Conservation (phyloP, 2,888 invertebrate genomes). For the Apomyelois bistriatella region DNA sequence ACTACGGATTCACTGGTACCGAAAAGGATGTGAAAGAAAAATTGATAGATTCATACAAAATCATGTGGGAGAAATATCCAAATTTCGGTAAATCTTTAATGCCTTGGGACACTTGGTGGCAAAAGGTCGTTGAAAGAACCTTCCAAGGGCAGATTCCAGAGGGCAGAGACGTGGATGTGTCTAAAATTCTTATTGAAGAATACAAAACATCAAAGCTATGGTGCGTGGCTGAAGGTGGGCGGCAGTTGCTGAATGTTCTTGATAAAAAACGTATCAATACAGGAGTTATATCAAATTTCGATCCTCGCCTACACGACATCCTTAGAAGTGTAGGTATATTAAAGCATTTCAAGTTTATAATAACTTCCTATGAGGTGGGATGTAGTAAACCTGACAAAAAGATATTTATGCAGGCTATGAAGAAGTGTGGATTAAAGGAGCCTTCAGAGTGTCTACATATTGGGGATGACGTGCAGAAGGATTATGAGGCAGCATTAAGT, state of each 20-base stretch:
- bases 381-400: slow-evolving; percentile 86
- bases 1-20: slow-evolving; percentile 84
- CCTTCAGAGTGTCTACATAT: slow-evolving; percentile 88
- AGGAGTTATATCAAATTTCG: slow-evolving; percentile 94
- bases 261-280: slow-evolving; percentile 66
- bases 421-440: slow-evolving; percentile 59
- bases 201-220: slow-evolving; percentile 88
- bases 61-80: slow-evolving; percentile 85
- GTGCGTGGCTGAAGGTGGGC: slow-evolving; percentile 82
- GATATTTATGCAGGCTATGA: slow-evolving; percentile 85
- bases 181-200: slow-evolving; percentile 82
- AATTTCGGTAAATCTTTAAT: slow-evolving; percentile 88
- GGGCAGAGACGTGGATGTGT: slow-evolving; percentile 54
- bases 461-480: slow-evolving; percentile 87
- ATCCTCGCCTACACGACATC: slow-evolving; percentile 86
- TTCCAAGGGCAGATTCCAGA: slow-evolving; percentile 76
- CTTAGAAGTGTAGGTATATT: slow-evolving; percentile 83
- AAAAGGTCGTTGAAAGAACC: slow-evolving; percentile 81
- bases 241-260: slow-evolving; percentile 82
- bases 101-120: slow-evolving; percentile 92
- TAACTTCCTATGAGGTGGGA: slow-evolving; percentile 88
- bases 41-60: slow-evolving; percentile 83
- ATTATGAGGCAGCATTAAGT: slow-evolving; percentile 87
- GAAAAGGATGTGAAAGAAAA: slow-evolving; percentile 73
- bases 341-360: slow-evolving; percentile 87